Evolutionary conservation across 2,797 vertebrate genomes (phyloP).

Genomic region (Melanotaenia parkinsoni): DNA sequence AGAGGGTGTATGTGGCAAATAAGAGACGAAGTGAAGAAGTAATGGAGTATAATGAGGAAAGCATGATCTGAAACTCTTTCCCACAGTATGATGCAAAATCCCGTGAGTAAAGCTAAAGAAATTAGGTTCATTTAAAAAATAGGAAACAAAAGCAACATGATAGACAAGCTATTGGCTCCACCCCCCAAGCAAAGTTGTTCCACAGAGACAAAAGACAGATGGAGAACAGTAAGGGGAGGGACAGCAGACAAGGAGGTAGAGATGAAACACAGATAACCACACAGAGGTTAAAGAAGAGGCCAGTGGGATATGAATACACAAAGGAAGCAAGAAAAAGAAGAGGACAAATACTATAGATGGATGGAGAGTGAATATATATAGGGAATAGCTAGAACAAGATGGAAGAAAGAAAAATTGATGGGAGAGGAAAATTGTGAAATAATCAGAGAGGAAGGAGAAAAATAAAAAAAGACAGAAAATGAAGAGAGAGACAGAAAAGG

Average conservation of each 20-base stretch:
- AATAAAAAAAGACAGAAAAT: conserved; percentile 27
- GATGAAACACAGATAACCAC: conserved; percentile 21
- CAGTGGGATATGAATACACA: conserved; percentile 1
- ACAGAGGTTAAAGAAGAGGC: conserved; percentile 18
- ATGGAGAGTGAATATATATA: background rate
- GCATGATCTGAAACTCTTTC: conserved; percentile 32
- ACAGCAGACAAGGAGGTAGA: conserved; percentile 21
- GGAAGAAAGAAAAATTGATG: background rate
- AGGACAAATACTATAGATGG: background rate
- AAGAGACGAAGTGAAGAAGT: conserved; percentile 20
- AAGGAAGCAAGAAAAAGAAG: background rate
- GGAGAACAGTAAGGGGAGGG: conserved; percentile 24
- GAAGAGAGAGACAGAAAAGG: conserved; percentile 28
- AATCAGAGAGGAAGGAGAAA: conserved; percentile 2
- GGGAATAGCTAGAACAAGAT: background rate
- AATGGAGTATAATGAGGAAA: background rate
- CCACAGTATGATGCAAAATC: conserved; percentile 17
- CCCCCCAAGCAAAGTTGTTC: conserved; percentile 38
- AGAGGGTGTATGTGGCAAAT: conserved; percentile 12
- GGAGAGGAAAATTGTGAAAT: background rate
- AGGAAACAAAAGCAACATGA: conserved; percentile 27
- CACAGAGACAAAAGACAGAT: conserved; percentile 47
- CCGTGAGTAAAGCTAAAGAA: conserved; percentile 39
- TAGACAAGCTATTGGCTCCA: conserved; percentile 46
- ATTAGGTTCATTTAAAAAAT: conserved; percentile 26